These are phyloP conservation scores for Thymelicus acteon DNA, from an alignment of 2,888 invertebrate species.

Conservation along the genomic window DNA sequence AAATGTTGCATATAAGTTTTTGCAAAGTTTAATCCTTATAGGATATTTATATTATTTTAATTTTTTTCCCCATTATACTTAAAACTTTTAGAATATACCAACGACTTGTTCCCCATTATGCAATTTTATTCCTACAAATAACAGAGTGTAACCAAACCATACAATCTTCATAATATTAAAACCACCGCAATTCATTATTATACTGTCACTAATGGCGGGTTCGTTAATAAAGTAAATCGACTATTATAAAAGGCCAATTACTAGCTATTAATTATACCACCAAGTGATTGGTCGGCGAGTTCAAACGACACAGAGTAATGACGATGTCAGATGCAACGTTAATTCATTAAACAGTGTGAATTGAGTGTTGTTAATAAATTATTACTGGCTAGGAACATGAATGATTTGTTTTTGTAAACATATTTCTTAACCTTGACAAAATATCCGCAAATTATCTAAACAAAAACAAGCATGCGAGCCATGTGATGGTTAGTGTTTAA, in stretches of 20 bases:
- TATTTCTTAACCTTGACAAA: too few relatives aligned
- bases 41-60: too few relatives aligned
- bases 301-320: constrained; percentile 41
- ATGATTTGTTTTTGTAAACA: too few relatives aligned
- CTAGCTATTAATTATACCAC: constrained; percentile 57
- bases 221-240: constrained; percentile 52
- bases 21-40: too few relatives aligned
- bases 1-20: too few relatives aligned
- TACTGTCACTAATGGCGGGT: constrained; percentile 56
- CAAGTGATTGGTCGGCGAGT: constrained; percentile 49
- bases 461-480: too few relatives aligned
- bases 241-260: constrained; percentile 41
- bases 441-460: too few relatives aligned
- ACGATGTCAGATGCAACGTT: constrained; percentile 11
- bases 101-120: not conserved
- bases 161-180: constrained; percentile 41
- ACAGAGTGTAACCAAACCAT: constrained; percentile 1
- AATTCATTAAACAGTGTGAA: constrained; percentile 7
- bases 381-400: not conserved
- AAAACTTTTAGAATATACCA: too few relatives aligned
- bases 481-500: too few relatives aligned
- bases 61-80: too few relatives aligned
- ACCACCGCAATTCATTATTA: constrained; percentile 49
- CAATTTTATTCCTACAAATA: constrained; percentile 10
- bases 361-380: not conserved